Base-by-base conservation (phyloP, 2,797 vertebrate genomes). In the Sebastes oblongus region DNA sequence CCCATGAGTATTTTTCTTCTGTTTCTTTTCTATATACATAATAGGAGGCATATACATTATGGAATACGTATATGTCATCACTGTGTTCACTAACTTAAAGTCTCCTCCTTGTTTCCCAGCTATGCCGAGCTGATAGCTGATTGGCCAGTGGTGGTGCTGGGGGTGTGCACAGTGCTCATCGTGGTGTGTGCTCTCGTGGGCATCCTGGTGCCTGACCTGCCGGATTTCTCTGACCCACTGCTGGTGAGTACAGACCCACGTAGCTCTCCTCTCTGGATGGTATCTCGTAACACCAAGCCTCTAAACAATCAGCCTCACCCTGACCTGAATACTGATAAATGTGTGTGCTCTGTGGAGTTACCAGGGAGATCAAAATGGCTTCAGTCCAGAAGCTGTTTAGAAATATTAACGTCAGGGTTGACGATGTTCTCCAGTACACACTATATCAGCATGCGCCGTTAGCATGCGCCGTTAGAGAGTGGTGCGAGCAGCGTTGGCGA, bases 71-170 rank as follows among this genome's bases (percentile, higher is more conserved):
- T 39, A 18, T 67, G 20, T 65, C 32, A 2, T 60, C 27, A 5
- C 11, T 4, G 3, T 65, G 36, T 68, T 54, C 13, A 36, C 30
- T 72, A 20, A 72, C 46, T 29, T 3, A 3, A 34, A 27, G 10
- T 56, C 7, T 75, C 79, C 56, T 67, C 68, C n/a, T 66, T 54
- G 30, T 18, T 76, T 75, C 1, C 4, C 87, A 99, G 98, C 89
- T 99, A 99, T 3, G 96, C 98, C 0, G 97, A 97, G 32, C 95
- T 99, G 76, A 98, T 99, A 64, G 98, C 98, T 0, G 98, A 99
- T 94, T 99, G 98, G 98, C 98, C 98, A 0, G 98, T 99, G 90
- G 98, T 99, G 78, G 98, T 99, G 65, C 93, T 99, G 81, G 98
- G 98, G 8, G 95, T 99, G 90, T 99, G 98, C 86, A 99, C 98